Evolutionary conservation across 1,140 invertebrate species (phyloP), one percentile per base, ranked within the genome.

Genomic region (Cardiocondyla obscurior): DNA sequence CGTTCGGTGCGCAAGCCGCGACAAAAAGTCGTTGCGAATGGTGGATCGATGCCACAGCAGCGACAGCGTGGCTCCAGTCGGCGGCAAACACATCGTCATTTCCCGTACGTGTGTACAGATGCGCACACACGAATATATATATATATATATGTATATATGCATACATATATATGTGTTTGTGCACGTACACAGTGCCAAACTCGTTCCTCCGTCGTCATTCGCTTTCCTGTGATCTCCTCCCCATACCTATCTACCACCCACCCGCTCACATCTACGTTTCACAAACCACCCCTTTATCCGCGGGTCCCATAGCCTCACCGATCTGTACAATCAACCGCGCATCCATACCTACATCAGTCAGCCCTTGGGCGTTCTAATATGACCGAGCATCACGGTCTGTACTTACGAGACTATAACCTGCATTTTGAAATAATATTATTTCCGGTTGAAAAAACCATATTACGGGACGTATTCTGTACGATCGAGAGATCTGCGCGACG

Each of bases 41-140:
- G 85, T 84, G 90, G 91, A 92, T 92, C 91, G 91, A 92, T 92
- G 90, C 88, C 84, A 86, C 85, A 77, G 85, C 89, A 89, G 90
- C 90, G 91, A 92, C 91, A 92, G 88, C 89, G 90, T 90, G 91
- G 90, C 91, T 92, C 90, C 91, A 92, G 91, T 87, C 89, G 36
- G 33, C 62, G 36, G 82, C 90, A 92, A 90, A 92, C 91, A 88
- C 85, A 87, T 89, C 90, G 86, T 88, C 85, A 84, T 87, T 72
- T 62, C 85, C 49, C 77, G 73, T 82, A 65, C 36, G 19, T 19
- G 33, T 25, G 3, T 72, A 44, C 77, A 53, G 22, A 57, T 84
- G 67, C 36, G 28, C 60, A 64, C 67, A 51, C 2, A 51, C 10
- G 16, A 4, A 44, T 0, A 44, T 16, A 44, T 2, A 44, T 0